Base-by-base conservation (phyloP, 2,797 vertebrate genomes). In the Hybognathus amarus region DNA sequence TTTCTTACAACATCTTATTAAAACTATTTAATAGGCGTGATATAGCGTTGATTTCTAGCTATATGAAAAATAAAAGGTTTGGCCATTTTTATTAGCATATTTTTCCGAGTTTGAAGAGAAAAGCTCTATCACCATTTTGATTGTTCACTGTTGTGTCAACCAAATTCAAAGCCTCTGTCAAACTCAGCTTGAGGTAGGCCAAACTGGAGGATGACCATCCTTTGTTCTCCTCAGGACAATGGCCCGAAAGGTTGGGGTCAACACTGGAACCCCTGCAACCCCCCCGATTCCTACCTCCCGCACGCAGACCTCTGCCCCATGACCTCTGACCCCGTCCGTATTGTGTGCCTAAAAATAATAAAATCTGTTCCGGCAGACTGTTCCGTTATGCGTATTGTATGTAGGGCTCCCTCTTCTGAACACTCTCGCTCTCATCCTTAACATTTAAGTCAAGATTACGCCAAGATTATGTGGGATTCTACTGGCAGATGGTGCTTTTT, bases 311-410 rank as follows among this genome's bases (percentile, higher is more conserved):
- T 90, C 92, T 86, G 89, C 91, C 87, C 81, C 86, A 85, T 91
- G 92, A 94, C 93, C 95, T 93, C 86, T 95, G 83, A 95, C 94
- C 94, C 87, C 79, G 78, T 69, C 80, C 87, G 87, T 92, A 93
- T 94, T 95, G 91, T 94, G 88, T 86, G 47, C 88, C 88, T 86
- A 92, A 92, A 94, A 93, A 94, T 93, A 94, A 94, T 92, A 90
- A 94, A 94, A 94, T 90, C 90, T 88, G 91, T 90, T 93, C 87
- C 56, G 80, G 86, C 86, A 73, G 79, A 88, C 85, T 84, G 89
- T 90, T 87, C 89, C 61, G 77, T n/a, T 68, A 54, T 36, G 85
- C 69, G 50, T 82, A 80, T 80, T 85, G 78, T 78, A 87, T 87
- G 85, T 2, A 2, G 81, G 86, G 74, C 42, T 86, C 83, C 86